Evolutionary conservation across 2,888 invertebrate species (phyloP).

Genomic region (Trichopria drosophilae): DNA sequence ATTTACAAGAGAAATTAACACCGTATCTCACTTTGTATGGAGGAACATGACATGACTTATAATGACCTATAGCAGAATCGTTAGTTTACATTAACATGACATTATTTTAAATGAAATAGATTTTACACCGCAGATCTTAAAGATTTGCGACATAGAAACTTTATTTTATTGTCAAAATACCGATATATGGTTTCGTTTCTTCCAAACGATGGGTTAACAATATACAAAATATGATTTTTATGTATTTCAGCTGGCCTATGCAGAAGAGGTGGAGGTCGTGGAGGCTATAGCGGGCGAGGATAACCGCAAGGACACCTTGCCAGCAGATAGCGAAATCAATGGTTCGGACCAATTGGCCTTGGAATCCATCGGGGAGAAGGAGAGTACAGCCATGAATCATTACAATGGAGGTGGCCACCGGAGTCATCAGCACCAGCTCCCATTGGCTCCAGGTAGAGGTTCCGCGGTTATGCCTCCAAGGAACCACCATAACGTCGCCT

Average conservation of each 20-base stretch:
- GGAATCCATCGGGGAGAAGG: slow-evolving; percentile 69
- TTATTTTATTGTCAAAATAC: too few relatives aligned
- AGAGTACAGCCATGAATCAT: slow-evolving; percentile 50
- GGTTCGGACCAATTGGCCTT: slow-evolving; percentile 72
- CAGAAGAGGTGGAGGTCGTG: slow-evolving; percentile 68
- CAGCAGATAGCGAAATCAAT: slow-evolving; percentile 63
- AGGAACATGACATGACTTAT: too few relatives aligned
- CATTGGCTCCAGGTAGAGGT: slow-evolving; percentile 60
- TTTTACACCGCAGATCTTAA: too few relatives aligned
- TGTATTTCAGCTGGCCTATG: slow-evolving; percentile 45
- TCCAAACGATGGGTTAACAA: too few relatives aligned
- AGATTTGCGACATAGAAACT: too few relatives aligned
- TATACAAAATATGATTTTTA: too few relatives aligned
- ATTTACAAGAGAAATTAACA: too few relatives aligned
- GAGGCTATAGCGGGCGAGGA: slow-evolving; percentile 64
- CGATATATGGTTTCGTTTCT: too few relatives aligned
- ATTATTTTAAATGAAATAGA: too few relatives aligned
- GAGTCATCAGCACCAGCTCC: slow-evolving; percentile 56
- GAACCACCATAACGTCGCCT: slow-evolving; percentile 65
- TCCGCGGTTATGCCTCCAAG: slow-evolving; percentile 52
- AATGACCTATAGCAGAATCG: too few relatives aligned
- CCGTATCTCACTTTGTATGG: too few relatives aligned
- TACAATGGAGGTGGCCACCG: slow-evolving; percentile 56
- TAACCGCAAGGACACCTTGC: slow-evolving; percentile 60
- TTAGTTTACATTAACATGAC: too few relatives aligned